These are phyloP conservation scores for Chrysogorgia sp. DNA, from an alignment of 92 coral and sea anemone genomes.

Conservation along the genomic window DNA sequence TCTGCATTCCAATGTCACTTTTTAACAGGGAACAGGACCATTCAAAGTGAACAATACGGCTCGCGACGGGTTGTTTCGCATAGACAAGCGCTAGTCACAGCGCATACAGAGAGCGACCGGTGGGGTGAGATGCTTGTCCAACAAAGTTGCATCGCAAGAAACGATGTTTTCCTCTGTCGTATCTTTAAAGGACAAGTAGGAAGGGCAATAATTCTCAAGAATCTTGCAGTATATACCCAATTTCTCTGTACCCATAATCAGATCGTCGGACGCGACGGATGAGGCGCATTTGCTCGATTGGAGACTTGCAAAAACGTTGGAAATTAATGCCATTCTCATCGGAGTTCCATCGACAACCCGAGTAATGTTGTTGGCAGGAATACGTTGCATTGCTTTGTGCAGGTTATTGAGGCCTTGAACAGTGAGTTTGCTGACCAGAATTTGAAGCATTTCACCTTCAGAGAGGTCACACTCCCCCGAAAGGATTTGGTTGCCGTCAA, in stretches of 20 bases:
- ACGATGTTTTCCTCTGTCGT: background rate
- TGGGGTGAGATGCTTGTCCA: slow-evolving; percentile 50
- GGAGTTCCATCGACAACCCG: background rate
- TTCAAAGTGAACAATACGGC: slow-evolving; percentile 42
- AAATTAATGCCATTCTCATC: background rate
- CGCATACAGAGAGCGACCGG: slow-evolving; percentile 38
- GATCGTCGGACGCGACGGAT: too few species aligned
- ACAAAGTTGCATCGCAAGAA: background rate
- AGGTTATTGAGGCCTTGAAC: background rate
- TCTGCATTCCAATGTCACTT: slow-evolving; percentile 49
- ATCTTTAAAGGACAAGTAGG: background rate
- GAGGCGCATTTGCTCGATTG: background rate
- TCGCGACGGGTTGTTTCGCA: slow-evolving; percentile 51
- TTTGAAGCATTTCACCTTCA: background rate
- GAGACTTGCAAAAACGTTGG: background rate
- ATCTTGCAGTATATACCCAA: background rate
- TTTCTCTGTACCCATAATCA: background rate
- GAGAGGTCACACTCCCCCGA: background rate
- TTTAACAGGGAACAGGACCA: slow-evolving; percentile 53
- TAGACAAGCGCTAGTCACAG: slow-evolving; percentile 33
- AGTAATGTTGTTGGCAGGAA: background rate
- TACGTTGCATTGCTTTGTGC: background rate
- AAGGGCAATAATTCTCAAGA: background rate
- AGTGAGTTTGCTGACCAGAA: background rate
- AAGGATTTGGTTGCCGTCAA: background rate